Evolutionary conservation across 2,888 invertebrate species (phyloP), one percentile per base, ranked within the genome.

Genomic region (Brachyptera risi): DNA sequence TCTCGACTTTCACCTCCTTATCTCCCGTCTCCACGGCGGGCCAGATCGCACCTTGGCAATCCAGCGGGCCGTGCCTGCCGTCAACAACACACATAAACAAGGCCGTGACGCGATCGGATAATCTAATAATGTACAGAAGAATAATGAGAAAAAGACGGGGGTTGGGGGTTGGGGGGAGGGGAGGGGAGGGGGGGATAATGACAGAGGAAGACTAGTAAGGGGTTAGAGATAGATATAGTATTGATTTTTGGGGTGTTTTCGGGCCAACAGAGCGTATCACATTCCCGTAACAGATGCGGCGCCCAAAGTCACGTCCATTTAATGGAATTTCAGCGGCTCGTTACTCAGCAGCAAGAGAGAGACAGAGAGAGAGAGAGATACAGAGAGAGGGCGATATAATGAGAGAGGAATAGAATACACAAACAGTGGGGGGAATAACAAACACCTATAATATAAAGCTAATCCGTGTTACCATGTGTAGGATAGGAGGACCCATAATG

Each of bases 321-420:
- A 65, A 63, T 63, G 64, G 64, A 65, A 65, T 61, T 65, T 62
- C 64, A 56, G 38, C 64, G 59, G 57, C 59, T 64, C 64, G 64
- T 64, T 64, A 64, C 64, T 56, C 58, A 50, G 58, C 26, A 17
- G 26, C 26, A 47, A 49, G 49, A 47, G 49, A 58, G 49, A 49
- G n/a, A 19, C 35, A 49, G 58, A 44, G n/a, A 19, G 49, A 49
- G 58, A 44, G 58, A 31, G 47, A 19, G 49, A 49, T 44, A 44
- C 47, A 31, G 47, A 47, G 15, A 27, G 31, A 51, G 54, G 3
- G 37, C 35, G 23, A 54, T 54, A 54, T 31, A 54, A 54, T 54
- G 54, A 54, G 54, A 35, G 58, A n/a, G n/a, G 50, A 58, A 58
- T 37, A 47, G 49, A 58, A 58, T 58, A 58, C 35, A 58, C 47